Conservation (phyloP, 2,888 invertebrate species). For the Ichneumoninae sp. region DNA sequence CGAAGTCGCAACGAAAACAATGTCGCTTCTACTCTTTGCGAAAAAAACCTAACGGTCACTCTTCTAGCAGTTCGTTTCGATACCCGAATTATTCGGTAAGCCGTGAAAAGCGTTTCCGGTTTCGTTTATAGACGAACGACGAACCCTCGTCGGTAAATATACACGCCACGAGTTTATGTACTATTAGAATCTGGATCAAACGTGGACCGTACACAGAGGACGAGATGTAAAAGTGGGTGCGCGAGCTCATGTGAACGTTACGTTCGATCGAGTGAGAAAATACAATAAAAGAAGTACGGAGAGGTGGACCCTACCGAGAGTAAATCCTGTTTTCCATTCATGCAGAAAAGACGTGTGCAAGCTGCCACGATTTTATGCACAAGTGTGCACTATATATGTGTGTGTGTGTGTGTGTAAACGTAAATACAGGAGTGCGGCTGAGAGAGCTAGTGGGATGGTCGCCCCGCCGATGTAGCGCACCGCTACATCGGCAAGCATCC, state of each 20-base stretch:
- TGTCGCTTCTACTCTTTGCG: not conserved
- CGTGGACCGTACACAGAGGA: not conserved
- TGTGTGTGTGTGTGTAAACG: conserved; percentile 6
- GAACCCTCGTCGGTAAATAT: conserved; percentile 14
- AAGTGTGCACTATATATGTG: conserved; percentile 2
- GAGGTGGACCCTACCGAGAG: conserved; percentile 75
- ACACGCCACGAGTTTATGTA: not conserved
- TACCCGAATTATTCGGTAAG: not conserved
- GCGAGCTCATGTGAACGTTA: conserved; percentile 38
- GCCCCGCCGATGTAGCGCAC: conserved; percentile 55
- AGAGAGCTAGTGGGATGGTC: conserved; percentile 69
- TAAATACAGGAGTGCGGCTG: conserved; percentile 18
- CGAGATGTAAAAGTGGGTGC: not conserved
- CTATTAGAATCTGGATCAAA: conserved; percentile 25
- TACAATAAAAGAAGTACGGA: conserved; percentile 79
- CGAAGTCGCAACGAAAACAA: conserved; percentile 1
- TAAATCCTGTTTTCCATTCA: conserved; percentile 83
- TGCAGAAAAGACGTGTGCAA: conserved; percentile 66
- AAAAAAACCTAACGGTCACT: conserved; percentile 20
- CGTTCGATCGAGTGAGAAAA: conserved; percentile 78
- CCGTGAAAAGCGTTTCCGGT: conserved; percentile 28
- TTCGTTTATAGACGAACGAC: not conserved
- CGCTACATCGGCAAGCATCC: conserved; percentile 74
- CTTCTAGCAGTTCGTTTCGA: not conserved
- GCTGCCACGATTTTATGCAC: conserved; percentile 42